A percentile compares a stretch with the other conserved stretches of the same genome.
Conservation (phyloP, 2,113 vertebrate genomes). For the Malaclemys terrapin region DNA sequence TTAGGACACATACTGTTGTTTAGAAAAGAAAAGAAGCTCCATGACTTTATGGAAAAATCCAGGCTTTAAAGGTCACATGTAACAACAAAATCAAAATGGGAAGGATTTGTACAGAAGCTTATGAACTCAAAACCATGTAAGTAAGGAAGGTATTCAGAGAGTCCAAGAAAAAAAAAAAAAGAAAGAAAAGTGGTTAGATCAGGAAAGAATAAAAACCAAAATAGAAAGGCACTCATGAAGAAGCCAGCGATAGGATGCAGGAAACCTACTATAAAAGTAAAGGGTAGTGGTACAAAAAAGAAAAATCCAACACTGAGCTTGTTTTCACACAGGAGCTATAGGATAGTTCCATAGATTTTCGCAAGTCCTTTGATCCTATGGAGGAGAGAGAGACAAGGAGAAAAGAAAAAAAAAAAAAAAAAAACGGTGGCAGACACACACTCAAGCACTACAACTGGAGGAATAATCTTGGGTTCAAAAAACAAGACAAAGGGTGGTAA, state of each 20-base stretch:
- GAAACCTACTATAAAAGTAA: slow-evolving; percentile 71
- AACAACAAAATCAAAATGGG: slow-evolving; percentile 60
- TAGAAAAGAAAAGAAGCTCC: slow-evolving; percentile 73
- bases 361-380: slow-evolving; percentile 72
- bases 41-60: slow-evolving; percentile 59
- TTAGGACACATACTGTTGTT: slow-evolving; percentile 47
- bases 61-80: slow-evolving; percentile 40
- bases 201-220: slow-evolving; percentile 66
- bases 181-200: slow-evolving; percentile 71
- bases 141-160: slow-evolving; percentile 73
- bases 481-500: slow-evolving; percentile 52
- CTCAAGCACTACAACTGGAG: slow-evolving; percentile 68
- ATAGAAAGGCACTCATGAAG: slow-evolving; percentile 74
- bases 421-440: slow-evolving; percentile 70
- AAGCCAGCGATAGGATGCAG: slow-evolving; percentile 68
- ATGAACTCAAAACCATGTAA: slow-evolving; percentile 65
- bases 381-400: slow-evolving; percentile 67
- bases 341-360: slow-evolving; percentile 49
- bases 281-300: slow-evolving; percentile 28
- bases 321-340: slow-evolving; percentile 54
- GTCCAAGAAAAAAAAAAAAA: slow-evolving; percentile 56
- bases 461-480: slow-evolving; percentile 53
- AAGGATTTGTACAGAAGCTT: slow-evolving; percentile 55
- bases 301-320: slow-evolving; percentile 39
- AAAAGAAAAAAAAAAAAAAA: background rate